Base-by-base conservation (phyloP, 2,888 invertebrate species). In the Spilarctia lutea region DNA sequence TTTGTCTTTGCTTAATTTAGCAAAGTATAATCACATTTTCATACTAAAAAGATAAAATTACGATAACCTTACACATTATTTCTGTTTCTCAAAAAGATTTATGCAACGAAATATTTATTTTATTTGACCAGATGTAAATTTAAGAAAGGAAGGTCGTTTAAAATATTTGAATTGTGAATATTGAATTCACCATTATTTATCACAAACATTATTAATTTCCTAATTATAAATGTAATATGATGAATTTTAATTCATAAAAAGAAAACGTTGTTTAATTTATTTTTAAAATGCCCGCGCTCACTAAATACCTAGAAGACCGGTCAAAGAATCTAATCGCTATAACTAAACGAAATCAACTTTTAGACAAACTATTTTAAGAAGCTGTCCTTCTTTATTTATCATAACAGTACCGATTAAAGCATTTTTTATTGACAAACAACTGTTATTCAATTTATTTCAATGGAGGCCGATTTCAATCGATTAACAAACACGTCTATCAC, bases 351-450 rank as follows among this genome's bases (percentile, higher is more conserved):
- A 73, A 48, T 30, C 35, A 69, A 83, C 75, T 75, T 68, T 39
- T 56, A 30, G 76, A 84, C 79, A 77, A 48, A 63, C 60, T 75
- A 68, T 68, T 75, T 74, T 68, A 11, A 13, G 24, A 33, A 66
- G 18, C 27, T 35, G 69, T 35, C 30, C 63, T 13, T 65, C 20
- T 75, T 65, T 48, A 68, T 42, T 76, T 68, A 74, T 56, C 45
- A 60, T 67, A 70, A n/a, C 70, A 45, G 69, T 74, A 42, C 35
- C 67, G 68, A 63, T 74, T 72, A 71, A 74, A 82, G 39, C 30
- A 73, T 72, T 69, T 73, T 85, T 75, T 70, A 82, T 85, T 80
- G 75, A 83, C 76, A 81, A 80, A 83, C 70, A 78, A 80, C 80
- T 20, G 75, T 76, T 77, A 81, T 75, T 73, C 63, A 70, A 75